Percentiles rank a stretch among this genome's conserved stretches.
Evolutionary conservation across 2,888 invertebrate species (phyloP).

Genomic region (Coecobrya sp.): DNA sequence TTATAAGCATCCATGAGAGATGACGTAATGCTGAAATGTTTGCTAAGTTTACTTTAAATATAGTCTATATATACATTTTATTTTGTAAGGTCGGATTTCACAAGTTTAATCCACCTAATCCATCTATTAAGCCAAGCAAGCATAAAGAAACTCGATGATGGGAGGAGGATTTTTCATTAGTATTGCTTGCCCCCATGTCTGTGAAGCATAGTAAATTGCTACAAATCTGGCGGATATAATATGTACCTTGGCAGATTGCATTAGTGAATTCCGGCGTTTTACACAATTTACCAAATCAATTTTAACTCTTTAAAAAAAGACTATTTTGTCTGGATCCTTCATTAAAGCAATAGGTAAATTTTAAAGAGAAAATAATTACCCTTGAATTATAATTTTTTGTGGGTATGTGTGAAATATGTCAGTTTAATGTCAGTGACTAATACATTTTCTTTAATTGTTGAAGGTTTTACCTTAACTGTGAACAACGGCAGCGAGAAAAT

Average conservation of each 20-base stretch:
- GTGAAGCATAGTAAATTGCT: neutral
- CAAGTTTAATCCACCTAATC: neutral
- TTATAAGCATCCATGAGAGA: neutral
- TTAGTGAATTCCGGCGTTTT: neutral
- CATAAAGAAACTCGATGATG: neutral
- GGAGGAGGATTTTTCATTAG: neutral
- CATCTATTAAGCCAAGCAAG: neutral
- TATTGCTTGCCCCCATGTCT: neutral
- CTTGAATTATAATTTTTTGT: too few relatives aligned
- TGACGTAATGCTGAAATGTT: neutral
- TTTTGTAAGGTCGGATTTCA: neutral
- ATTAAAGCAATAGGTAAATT: too few relatives aligned
- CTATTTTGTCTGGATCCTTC: too few relatives aligned
- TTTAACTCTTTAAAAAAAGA: too few relatives aligned
- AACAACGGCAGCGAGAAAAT: conserved; percentile 1
- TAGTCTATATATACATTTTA: neutral
- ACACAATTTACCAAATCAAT: too few relatives aligned
- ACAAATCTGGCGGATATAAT: neutral
- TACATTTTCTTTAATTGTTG: too few relatives aligned
- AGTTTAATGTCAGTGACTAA: too few relatives aligned
- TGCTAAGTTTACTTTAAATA: neutral
- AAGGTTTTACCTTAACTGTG: neutral
- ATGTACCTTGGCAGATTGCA: neutral
- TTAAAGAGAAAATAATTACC: too few relatives aligned
- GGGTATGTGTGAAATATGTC: too few relatives aligned